These are phyloP conservation scores for Omphaloscelis lunosa DNA, from an alignment of 2,888 invertebrate species.

Conservation along the genomic window DNA sequence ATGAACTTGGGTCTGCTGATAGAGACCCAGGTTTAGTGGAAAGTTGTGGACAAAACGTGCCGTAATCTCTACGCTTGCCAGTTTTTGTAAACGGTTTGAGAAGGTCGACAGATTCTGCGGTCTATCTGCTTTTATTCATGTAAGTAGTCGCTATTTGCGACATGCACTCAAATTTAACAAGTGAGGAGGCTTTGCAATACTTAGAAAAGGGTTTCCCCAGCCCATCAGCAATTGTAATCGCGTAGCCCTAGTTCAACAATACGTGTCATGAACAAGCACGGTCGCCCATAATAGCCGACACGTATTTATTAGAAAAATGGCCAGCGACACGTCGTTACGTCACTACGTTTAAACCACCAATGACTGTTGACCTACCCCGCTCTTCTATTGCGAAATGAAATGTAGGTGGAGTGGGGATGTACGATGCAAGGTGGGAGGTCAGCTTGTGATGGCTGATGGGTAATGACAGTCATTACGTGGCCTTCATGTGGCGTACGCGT, in stretches of 20 bases:
- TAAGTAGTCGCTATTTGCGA: not conserved
- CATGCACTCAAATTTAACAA: not conserved
- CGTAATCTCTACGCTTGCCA: not conserved
- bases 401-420: conserved; percentile 15
- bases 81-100: not conserved
- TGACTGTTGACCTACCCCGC: conserved; percentile 29
- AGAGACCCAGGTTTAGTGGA: not conserved
- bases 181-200: not conserved
- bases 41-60: too few relatives aligned
- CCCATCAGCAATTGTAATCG: conserved; percentile 29
- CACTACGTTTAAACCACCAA: conserved; percentile 51
- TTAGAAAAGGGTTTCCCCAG: conserved; percentile 35
- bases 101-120: not conserved
- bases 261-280: conserved; percentile 51
- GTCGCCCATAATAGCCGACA: conserved; percentile 49
- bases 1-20: not conserved
- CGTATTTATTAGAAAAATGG: conserved; percentile 61
- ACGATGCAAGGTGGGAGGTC: conserved; percentile 53
- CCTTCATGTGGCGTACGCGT: conserved; percentile 74
- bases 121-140: not conserved
- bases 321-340: conserved; percentile 45
- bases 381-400: conserved; percentile 15
- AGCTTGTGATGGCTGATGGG: conserved; percentile 61
- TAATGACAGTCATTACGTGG: conserved; percentile 82
- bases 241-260: conserved; percentile 47